Conservation (phyloP, 2,113 vertebrate genomes). For the Mastomys coucha region DNA sequence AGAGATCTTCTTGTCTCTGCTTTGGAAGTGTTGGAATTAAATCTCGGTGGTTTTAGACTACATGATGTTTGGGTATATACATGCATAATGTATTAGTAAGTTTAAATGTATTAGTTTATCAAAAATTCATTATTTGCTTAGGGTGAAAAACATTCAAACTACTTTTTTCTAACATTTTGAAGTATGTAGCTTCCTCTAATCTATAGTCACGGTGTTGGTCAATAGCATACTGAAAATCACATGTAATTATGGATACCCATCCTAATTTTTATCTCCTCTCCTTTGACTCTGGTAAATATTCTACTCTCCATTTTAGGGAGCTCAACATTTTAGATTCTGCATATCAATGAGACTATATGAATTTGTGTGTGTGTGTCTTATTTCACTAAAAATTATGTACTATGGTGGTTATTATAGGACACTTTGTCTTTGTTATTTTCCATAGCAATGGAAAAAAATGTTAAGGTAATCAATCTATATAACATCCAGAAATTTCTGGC, state of each 20-base stretch:
- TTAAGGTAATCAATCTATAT: background rate
- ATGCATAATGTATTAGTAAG: background rate
- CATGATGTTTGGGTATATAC: background rate
- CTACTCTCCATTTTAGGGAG: background rate
- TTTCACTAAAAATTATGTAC: no score
- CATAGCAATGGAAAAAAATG: background rate
- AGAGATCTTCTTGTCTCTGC: background rate
- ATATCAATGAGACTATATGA: background rate
- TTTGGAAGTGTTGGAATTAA: background rate
- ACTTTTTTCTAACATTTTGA: background rate
- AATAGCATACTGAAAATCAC: background rate
- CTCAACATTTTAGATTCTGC: background rate
- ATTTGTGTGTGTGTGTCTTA: background rate
- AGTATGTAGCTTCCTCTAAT: background rate
- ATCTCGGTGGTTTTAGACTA: background rate
- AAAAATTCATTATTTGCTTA: background rate
- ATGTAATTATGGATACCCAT: background rate
- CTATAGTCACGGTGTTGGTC: background rate
- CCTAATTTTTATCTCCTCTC: background rate
- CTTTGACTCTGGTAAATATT: background rate
- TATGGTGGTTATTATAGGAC: background rate
- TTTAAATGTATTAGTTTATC: background rate
- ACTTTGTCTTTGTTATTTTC: background rate
- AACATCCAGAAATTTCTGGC: background rate
- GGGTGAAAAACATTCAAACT: background rate